Percentiles rank a stretch among this genome's conserved stretches.
phyloP scores from a whole-genome alignment of 2,797 vertebrate genomes.

The Pseudochromis fuscus region DNA sequence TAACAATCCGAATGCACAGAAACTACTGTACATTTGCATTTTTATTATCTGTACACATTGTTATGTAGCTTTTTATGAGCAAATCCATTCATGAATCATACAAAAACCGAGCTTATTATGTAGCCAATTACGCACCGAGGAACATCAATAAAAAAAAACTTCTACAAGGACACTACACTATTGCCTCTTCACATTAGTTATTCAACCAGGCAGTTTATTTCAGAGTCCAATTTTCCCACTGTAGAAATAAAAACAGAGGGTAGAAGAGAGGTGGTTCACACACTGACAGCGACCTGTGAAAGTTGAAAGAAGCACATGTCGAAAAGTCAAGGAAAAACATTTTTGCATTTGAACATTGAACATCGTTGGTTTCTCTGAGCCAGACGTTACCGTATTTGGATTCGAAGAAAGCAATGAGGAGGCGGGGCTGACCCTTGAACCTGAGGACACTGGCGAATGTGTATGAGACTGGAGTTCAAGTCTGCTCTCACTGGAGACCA shows the following conservation, averaged over 20 bases:
- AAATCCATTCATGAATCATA: constrained; percentile 11
- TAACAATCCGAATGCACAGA: constrained; percentile 26
- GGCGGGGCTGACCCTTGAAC: too few relatives aligned
- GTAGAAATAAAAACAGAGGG: background rate
- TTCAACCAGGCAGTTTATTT: background rate
- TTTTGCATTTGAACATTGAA: too few relatives aligned
- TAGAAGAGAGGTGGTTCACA: background rate
- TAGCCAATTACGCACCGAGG: background rate
- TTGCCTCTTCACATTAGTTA: background rate
- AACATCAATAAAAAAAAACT: background rate
- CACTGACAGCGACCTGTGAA: background rate
- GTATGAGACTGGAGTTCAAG: too few relatives aligned
- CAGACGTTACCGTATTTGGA: too few relatives aligned
- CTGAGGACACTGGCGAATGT: too few relatives aligned
- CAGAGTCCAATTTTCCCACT: background rate
- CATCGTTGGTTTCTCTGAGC: too few relatives aligned
- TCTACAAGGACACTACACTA: background rate
- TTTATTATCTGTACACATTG: constrained; percentile 5
- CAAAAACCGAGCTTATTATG: constrained; percentile 18
- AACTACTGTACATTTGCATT: background rate
- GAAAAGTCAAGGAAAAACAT: too few relatives aligned
- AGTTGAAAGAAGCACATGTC: background rate
- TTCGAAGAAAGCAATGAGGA: too few relatives aligned
- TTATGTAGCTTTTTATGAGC: constrained; percentile 13
- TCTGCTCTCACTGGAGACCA: too few relatives aligned